Base-by-base conservation (phyloP, 2,797 vertebrate genomes). In the Diceros bicornis region DNA sequence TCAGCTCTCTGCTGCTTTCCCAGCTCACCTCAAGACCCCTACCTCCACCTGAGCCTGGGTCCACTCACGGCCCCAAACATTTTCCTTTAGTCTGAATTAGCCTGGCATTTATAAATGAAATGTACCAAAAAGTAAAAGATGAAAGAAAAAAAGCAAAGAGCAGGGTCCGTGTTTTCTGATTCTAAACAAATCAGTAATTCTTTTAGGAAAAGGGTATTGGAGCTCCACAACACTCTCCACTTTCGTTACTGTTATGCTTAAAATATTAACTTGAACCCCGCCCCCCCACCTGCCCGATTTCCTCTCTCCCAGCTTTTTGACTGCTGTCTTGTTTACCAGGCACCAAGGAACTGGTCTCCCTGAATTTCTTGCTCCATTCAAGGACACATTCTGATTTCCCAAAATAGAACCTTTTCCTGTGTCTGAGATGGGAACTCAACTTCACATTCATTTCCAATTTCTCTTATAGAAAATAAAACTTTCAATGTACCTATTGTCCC, bases 111-210 rank as follows among this genome's bases (percentile, higher is more conserved):
- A 13, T 29, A 81, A 89, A 29, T 87, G 34, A 72, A 62, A 74
- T 47, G 17, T n/a, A 83, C 68, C 68, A 66, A 72, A 59, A 81
- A 71, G n/a, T 61, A 50, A 34, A 91, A 84, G 6, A 57, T 57
- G 12, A 37, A 27, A 61, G 27, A 37, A 47, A 64, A 32, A 95
- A 55, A 16, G 1, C 20, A 68, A 71, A 68, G 83, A 90, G 27
- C n/a, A 59, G 7, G 74, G 13, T 32, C 18, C 13, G 44, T 1
- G n/a, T 34, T 64, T 96, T 89, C 78, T 52, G 11, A 86, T 89
- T 59, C 91, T 52, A 89, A 79, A 10, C 64, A 50, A 57, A 72
- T 72, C 74, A 44, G 34, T 23, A 11, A 59, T 68, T 59, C 52
- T 93, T n/a, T 57, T 10, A 78, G 17, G 21, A 29, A 71, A 72